These are phyloP conservation scores for Tragelaphus imberbis DNA, from an alignment of 2,113 vertebrate species.

Conservation along the genomic window DNA sequence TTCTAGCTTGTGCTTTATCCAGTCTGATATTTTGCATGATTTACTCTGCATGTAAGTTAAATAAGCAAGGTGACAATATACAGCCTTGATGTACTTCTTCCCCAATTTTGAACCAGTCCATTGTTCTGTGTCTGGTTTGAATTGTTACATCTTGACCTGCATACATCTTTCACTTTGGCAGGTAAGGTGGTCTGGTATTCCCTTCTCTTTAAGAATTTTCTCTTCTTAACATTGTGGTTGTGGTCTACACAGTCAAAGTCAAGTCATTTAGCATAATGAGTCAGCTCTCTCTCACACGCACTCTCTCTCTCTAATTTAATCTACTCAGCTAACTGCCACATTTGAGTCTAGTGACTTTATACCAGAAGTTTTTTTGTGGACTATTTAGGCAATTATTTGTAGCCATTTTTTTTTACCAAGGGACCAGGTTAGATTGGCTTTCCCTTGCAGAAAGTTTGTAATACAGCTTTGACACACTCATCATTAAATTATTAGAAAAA, in stretches of 20 bases:
- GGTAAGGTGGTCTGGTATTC: neutral
- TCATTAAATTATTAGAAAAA: neutral
- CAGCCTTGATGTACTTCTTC: neutral
- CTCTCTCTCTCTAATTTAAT: neutral
- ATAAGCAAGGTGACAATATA: neutral
- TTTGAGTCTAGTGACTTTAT: neutral
- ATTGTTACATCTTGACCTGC: neutral
- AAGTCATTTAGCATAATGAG: neutral
- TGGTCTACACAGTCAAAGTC: neutral
- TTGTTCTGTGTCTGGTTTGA: neutral
- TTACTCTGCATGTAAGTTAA: neutral
- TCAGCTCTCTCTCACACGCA: accelerated
- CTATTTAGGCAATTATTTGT: neutral
- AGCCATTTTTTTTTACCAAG: neutral
- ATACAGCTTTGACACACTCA: neutral
- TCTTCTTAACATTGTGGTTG: neutral
- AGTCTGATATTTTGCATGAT: neutral
- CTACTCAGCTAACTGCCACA: neutral
- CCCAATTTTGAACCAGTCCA: neutral
- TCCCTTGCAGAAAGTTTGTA: neutral
- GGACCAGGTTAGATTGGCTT: neutral
- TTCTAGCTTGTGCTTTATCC: neutral
- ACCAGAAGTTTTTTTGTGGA: neutral
- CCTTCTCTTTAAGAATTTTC: neutral
- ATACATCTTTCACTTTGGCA: neutral